Evolutionary conservation across 2,888 invertebrate genomes (phyloP), one percentile per base, ranked within the genome.

Genomic region (Heliconius charithonia): DNA sequence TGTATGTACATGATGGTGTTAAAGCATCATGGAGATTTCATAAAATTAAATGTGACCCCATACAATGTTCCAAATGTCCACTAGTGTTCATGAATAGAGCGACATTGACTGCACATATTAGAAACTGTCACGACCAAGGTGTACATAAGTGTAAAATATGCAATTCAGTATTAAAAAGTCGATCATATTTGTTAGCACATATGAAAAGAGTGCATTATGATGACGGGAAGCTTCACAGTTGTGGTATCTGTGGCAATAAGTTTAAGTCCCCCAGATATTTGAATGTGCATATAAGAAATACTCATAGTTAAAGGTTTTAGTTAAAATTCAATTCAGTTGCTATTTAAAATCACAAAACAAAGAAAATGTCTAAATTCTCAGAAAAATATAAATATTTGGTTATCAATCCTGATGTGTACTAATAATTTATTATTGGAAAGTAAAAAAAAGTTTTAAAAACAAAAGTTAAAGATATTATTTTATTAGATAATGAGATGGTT

Each of bases 201-300:
- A 84, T 87, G 75, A 77, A 45, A 1, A 79, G 89, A 59, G 86
- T 88, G 4, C 89, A 89, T 75, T 85, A 85, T 62, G 76, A 84
- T 51, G 87, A 87, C 76, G 88, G 87, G 0, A 84, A 85, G 10
- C 62, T 79, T 22, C 84, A 88, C 75, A 73, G n/a, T 9, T 89
- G 89, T 82, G 79, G 83, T 19, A 72, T 85, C 22, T 90, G 89
- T 70, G 82, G 83, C 0, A 90, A 88, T 76, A 82, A 70, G 6
- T 90, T 86, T 41, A 86, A 81, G 59, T 88, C 88, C 0, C 83
- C 85, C 0, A 81, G 88, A 29, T 87, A 89, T 78, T 77, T 90
- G n/a, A 83, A 72, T 6, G 71, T 88, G 16, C 89, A 89, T 81
- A 85, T 83, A 16, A 86, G 85, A 59, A 87, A 88, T 51, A 29